These are phyloP conservation scores for Ctenomys sociabilis DNA, from an alignment of 2,113 vertebrate genomes.

Conservation along the genomic window DNA sequence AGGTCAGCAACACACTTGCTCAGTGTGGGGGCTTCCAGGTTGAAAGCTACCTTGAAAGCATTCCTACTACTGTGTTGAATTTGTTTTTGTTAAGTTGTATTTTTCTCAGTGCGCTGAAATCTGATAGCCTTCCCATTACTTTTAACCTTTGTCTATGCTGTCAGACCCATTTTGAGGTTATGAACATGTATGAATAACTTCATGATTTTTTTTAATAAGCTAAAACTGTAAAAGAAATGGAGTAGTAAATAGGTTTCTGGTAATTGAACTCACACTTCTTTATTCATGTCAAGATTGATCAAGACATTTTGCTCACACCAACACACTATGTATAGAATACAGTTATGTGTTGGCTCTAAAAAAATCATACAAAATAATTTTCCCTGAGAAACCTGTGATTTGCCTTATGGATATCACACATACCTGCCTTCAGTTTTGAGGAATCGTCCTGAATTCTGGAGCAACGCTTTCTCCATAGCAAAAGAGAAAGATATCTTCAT, in stretches of 20 bases:
- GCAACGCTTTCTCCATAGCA: neutral
- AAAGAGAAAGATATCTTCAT: neutral
- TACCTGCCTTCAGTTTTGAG: neutral
- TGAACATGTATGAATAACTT: neutral
- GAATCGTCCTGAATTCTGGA: neutral
- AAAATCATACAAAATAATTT: neutral
- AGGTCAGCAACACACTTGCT: neutral
- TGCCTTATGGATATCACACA: neutral
- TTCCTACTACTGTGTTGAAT: neutral
- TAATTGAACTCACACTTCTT: neutral
- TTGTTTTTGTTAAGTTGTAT: neutral
- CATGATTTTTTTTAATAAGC: neutral
- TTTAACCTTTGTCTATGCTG: constrained; percentile 42
- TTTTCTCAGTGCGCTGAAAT: neutral
- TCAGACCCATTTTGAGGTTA: neutral
- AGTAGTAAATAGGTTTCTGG: neutral
- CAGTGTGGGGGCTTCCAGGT: neutral
- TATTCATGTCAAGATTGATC: neutral
- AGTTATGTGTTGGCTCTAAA: neutral
- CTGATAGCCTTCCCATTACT: neutral
- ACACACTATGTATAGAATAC: neutral
- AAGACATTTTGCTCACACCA: neutral
- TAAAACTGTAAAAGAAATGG: neutral
- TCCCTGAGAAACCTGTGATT: neutral
- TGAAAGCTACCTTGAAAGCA: neutral